Conservation (phyloP, 2,113 vertebrate genomes). For the Xiphophorus hellerii region DNA sequence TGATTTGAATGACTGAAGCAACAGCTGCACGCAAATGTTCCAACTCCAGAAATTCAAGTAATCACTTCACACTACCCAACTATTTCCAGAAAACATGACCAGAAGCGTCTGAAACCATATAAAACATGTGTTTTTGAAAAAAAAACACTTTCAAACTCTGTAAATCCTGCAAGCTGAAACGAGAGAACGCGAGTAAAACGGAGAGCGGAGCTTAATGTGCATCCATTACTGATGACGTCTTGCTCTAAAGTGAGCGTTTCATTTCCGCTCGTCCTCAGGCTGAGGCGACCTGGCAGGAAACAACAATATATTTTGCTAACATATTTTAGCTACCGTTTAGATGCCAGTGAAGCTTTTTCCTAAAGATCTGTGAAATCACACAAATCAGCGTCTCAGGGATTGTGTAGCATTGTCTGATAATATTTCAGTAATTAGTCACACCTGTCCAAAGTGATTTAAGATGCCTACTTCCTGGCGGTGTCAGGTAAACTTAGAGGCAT, state of each 20-base stretch:
- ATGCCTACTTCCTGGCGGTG: slow-evolving; percentile 5
- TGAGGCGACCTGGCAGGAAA: slow-evolving; percentile 33
- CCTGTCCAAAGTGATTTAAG: slow-evolving; percentile 19
- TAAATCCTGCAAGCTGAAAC: slow-evolving; percentile 2
- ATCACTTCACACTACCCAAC: not conserved
- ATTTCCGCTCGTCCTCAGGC: slow-evolving; percentile 26
- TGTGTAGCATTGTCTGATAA: slow-evolving; percentile 16
- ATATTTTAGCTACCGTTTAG: slow-evolving; percentile 4
- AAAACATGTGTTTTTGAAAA: slow-evolving; percentile 9
- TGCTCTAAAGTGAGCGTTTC: slow-evolving; percentile 22
- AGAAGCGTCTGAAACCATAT: not conserved
- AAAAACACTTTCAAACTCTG: not conserved
- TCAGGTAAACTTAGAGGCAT: slow-evolving; percentile 30
- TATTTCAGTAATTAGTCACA: slow-evolving; percentile 35
- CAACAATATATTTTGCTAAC: not conserved
- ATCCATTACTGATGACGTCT: slow-evolving; percentile 26
- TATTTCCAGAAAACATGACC: not conserved
- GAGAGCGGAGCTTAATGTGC: slow-evolving; percentile 18
- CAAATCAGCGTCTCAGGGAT: slow-evolving; percentile 2
- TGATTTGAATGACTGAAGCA: too few species aligned
- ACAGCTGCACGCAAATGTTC: too few species aligned
- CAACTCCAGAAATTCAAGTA: not conserved
- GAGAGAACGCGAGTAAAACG: slow-evolving; percentile 4
- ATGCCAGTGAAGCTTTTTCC: not conserved
- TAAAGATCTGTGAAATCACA: not conserved